A percentile compares a stretch with the other conserved stretches of the same genome.
Conservation (phyloP, 2,888 invertebrate genomes). For the Caenorhabditis sp. region DNA sequence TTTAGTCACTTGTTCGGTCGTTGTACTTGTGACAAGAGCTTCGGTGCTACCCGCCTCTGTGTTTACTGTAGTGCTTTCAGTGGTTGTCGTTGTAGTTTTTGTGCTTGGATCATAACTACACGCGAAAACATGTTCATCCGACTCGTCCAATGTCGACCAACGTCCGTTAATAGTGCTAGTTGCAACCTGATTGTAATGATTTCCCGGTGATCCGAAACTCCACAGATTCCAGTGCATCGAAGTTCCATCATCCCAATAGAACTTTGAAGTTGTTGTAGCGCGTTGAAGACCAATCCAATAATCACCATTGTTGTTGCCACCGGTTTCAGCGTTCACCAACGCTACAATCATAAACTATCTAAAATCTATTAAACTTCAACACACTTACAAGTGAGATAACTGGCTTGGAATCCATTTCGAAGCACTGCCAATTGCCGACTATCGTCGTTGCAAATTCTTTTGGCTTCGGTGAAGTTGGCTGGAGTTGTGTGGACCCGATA, state of each 20-base stretch:
- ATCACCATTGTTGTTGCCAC: conserved; percentile 4
- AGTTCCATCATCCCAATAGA: conserved; percentile 30
- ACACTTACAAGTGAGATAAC: conserved; percentile 20
- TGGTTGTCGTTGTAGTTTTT: not conserved
- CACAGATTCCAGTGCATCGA: conserved; percentile 10
- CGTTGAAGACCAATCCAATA: conserved; percentile 34
- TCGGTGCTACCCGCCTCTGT: no score
- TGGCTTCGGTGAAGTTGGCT: conserved; percentile 4
- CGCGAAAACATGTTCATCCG: not conserved
- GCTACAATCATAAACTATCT: conserved; percentile 4
- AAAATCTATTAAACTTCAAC: not conserved
- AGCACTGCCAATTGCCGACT: conserved; percentile 11
- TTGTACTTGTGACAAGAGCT: no score
- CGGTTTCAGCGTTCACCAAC: conserved; percentile 8
- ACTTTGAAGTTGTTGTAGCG: conserved; percentile 7
- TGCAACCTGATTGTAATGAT: not conserved
- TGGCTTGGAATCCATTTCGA: conserved; percentile 9
- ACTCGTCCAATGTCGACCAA: not conserved
- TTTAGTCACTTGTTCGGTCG: no score
- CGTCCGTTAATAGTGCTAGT: not conserved
- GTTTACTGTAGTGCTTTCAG: no score
- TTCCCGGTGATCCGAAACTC: not conserved
- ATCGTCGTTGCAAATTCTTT: not conserved
- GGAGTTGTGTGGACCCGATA: not conserved
- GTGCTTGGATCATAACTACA: not conserved